These are phyloP conservation scores for Sander vitreus DNA, from an alignment of 2,113 vertebrate genomes.

Conservation along the genomic window DNA sequence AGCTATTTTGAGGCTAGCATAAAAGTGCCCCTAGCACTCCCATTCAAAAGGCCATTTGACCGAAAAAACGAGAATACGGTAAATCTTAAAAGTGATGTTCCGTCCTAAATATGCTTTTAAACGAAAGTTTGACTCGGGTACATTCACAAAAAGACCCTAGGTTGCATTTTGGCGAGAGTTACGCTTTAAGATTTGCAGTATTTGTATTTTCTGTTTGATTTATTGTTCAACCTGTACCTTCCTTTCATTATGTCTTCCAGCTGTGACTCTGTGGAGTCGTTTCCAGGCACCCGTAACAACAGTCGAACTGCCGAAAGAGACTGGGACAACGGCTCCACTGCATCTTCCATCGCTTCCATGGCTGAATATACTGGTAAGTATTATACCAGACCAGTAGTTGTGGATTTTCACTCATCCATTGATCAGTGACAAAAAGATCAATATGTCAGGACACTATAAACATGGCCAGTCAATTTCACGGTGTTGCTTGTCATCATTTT, in stretches of 20 bases:
- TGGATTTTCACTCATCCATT: not conserved
- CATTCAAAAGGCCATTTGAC: no score
- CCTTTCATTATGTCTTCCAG: constrained; percentile 27
- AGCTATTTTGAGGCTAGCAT: no score
- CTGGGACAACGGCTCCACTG: constrained; percentile 96
- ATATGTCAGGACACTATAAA: not conserved
- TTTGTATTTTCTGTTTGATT: not conserved
- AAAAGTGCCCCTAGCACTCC: no score
- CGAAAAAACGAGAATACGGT: no score
- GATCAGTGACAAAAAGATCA: not conserved
- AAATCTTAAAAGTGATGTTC: no score
- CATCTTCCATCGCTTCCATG: constrained; percentile 95
- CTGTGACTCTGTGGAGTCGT: constrained; percentile 95
- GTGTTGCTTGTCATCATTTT: not conserved
- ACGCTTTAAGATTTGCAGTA: not conserved
- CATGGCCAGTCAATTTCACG: not conserved
- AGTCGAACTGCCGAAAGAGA: constrained; percentile 94
- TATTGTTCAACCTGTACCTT: not conserved
- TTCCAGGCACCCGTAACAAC: constrained; percentile 91
- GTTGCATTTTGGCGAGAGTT: no score
- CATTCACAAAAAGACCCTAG: no score
- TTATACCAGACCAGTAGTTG: not conserved
- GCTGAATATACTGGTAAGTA: constrained; percentile 93
- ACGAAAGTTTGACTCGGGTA: no score
- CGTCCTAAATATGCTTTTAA: no score